phyloP scores from a whole-genome alignment of 2,113 vertebrate species.

The Eira barbara region DNA sequence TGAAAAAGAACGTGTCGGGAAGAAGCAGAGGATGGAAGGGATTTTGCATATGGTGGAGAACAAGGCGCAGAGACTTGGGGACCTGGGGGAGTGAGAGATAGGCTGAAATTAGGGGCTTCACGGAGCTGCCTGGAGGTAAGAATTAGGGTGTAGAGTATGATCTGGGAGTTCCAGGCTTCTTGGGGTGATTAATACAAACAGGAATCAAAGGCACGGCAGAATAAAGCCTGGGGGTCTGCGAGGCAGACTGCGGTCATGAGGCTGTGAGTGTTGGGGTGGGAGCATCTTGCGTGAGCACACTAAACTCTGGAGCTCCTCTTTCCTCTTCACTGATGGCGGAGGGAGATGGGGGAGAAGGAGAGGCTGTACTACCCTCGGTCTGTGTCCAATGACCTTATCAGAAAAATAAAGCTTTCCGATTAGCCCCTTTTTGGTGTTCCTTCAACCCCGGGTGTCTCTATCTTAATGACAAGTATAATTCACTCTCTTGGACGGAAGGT shows the following conservation, averaged over 20 bases:
- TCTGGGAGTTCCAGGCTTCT: not conserved
- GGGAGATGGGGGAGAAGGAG: not conserved
- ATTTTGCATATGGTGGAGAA: not conserved
- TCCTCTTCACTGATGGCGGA: not conserved
- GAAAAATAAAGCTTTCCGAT: not conserved
- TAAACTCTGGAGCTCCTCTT: not conserved
- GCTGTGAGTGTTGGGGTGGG: not conserved
- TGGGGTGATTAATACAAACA: not conserved
- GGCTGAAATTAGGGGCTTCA: not conserved
- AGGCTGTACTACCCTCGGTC: rapidly evolving
- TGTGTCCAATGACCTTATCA: not conserved
- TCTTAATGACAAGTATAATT: not conserved
- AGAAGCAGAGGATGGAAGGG: not conserved
- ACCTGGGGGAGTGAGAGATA: not conserved
- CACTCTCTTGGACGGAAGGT: not conserved
- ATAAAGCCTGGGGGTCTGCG: not conserved
- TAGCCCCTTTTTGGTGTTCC: not conserved
- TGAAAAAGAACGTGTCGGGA: not conserved
- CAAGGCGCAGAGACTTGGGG: not conserved
- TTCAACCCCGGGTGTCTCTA: not conserved
- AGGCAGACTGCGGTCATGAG: not conserved
- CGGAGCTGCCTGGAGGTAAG: not conserved
- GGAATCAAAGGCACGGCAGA: not conserved
- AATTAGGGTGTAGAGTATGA: not conserved
- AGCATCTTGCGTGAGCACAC: not conserved